Evolutionary conservation across 2,888 invertebrate species (phyloP).

Genomic region (Orchesellides sinensis): DNA sequence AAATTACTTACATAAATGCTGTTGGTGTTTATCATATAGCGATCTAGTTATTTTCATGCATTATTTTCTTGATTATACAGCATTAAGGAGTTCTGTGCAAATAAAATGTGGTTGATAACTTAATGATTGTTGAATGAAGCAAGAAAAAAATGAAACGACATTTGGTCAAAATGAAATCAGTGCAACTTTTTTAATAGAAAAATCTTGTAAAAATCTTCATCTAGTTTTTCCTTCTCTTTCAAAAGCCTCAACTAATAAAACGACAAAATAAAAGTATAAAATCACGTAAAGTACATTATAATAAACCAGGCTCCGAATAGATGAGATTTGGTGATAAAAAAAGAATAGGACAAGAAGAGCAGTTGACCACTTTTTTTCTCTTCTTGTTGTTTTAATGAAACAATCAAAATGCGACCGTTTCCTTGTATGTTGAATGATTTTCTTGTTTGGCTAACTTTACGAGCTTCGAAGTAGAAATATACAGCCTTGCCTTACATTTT

Average conservation of each 20-base stretch:
- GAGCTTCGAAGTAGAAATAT: slow-evolving; percentile 44
- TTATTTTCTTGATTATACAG: slow-evolving; percentile 18
- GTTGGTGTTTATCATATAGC: slow-evolving; percentile 20
- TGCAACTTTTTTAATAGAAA: slow-evolving; percentile 31
- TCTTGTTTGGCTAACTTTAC: slow-evolving; percentile 66
- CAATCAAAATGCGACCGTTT: slow-evolving; percentile 62
- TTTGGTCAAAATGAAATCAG: no score
- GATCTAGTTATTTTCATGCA: slow-evolving; percentile 13
- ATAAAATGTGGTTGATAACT: slow-evolving; percentile 55
- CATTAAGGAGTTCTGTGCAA: no score
- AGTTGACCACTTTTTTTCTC: slow-evolving; percentile 54
- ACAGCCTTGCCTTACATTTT: slow-evolving; percentile 47
- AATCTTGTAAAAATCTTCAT: background rate
- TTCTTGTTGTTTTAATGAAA: slow-evolving; percentile 41
- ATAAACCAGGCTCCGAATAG: slow-evolving; percentile 28
- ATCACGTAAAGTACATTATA: slow-evolving; percentile 56
- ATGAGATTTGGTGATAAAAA: slow-evolving; percentile 25
- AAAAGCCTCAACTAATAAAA: slow-evolving; percentile 31
- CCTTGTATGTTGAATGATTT: slow-evolving; percentile 64
- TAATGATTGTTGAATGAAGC: slow-evolving; percentile 36
- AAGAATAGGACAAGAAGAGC: slow-evolving; percentile 5
- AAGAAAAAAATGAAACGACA: background rate
- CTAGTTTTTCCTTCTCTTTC: slow-evolving; percentile 1
- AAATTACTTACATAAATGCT: background rate
- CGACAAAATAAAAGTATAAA: slow-evolving; percentile 40